Percentiles rank a stretch among this genome's conserved stretches.
phyloP scores from a whole-genome alignment of 2,113 vertebrate species.

The Sialia sialis region DNA sequence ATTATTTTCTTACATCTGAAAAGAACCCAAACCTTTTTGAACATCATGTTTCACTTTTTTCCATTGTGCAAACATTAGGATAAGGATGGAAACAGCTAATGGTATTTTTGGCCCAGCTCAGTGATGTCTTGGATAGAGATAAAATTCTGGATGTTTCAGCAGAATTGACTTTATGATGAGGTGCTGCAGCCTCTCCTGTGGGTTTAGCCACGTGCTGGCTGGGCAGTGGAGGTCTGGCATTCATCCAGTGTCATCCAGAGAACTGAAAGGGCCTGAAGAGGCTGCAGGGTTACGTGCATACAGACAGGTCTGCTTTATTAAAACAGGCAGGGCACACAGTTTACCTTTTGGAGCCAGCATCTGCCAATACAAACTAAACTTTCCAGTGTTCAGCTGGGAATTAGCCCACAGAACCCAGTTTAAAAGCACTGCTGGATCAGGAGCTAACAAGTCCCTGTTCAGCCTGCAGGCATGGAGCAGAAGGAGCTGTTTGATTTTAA shows the following conservation, averaged over 20 bases:
- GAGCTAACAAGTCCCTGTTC: neutral
- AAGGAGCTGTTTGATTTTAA: neutral
- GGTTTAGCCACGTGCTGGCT: neutral
- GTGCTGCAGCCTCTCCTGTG: neutral
- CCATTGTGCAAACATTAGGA: neutral
- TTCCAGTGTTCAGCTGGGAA: neutral
- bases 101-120: neutral
- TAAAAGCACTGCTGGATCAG: neutral
- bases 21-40: neutral
- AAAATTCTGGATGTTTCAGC: neutral
- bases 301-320: neutral
- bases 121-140: neutral
- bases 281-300: neutral
- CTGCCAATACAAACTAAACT: slow-evolving; percentile 8
- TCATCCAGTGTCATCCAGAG: neutral
- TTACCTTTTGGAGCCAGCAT: neutral
- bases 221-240: neutral
- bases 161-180: neutral
- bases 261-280: neutral
- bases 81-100: neutral
- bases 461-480: neutral
- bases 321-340: neutral
- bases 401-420: neutral
- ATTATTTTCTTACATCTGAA: neutral
- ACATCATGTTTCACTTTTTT: neutral